A percentile compares a stretch with the other conserved stretches of the same genome.
Conservation (phyloP, 2,888 invertebrate species). For the Diachrysia chrysitis region DNA sequence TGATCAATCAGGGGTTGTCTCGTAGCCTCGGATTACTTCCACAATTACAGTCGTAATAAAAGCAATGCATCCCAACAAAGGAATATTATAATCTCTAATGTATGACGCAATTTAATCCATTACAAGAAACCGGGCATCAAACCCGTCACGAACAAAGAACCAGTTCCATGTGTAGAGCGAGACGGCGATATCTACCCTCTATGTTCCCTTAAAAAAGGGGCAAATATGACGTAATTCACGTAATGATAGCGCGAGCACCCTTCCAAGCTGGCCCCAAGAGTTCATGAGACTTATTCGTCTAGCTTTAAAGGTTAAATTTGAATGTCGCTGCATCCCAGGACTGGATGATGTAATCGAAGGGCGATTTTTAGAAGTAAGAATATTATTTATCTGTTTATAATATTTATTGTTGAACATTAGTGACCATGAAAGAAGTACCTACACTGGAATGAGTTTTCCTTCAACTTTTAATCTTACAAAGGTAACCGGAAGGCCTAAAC, state of each 20-base stretch:
- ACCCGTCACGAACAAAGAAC: constrained; percentile 71
- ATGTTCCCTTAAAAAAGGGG: constrained; percentile 72
- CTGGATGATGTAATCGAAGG: constrained; percentile 70
- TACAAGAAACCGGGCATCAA: constrained; percentile 47
- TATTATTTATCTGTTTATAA: constrained; percentile 33
- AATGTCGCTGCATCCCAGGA: constrained; percentile 47
- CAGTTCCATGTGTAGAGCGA: constrained; percentile 64
- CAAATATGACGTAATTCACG: constrained; percentile 80
- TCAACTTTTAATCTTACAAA: neutral
- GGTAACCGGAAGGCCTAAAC: neutral
- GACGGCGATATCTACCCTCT: constrained; percentile 51
- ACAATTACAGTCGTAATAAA: neutral
- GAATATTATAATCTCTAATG: constrained; percentile 45
- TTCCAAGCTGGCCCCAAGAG: constrained; percentile 61
- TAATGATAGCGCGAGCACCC: constrained; percentile 69
- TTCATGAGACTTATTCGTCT: constrained; percentile 43
- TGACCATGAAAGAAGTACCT: neutral
- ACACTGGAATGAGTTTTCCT: neutral
- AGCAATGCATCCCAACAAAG: constrained; percentile 45
- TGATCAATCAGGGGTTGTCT: neutral
- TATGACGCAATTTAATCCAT: constrained; percentile 57
- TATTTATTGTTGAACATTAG: constrained; percentile 26
- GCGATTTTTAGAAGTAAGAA: constrained; percentile 60
- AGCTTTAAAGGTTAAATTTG: constrained; percentile 56
- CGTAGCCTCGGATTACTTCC: neutral